These are phyloP conservation scores for Callocephalon fimbriatum DNA, from an alignment of 2,113 vertebrate genomes.

Conservation along the genomic window DNA sequence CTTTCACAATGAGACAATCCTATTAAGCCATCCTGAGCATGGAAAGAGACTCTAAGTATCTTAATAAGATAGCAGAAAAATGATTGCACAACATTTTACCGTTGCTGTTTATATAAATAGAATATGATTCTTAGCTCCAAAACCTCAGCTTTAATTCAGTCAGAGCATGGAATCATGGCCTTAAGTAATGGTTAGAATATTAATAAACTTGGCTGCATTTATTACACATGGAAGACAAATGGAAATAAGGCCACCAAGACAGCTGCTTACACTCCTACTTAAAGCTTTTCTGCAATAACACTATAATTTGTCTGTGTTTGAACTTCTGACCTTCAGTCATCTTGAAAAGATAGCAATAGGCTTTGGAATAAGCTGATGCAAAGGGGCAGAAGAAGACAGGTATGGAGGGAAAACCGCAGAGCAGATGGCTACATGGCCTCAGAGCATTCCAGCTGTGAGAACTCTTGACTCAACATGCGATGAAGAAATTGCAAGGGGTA, in stretches of 20 bases:
- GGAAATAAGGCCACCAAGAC: background rate
- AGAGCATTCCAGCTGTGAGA: background rate
- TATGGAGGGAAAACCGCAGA: background rate
- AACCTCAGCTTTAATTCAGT: background rate
- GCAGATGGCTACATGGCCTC: accelerated
- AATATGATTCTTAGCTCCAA: background rate
- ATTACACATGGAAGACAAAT: background rate
- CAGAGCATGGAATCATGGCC: background rate
- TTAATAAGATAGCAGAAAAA: background rate
- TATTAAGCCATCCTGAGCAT: background rate
- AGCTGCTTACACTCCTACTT: background rate
- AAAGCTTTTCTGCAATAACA: background rate
- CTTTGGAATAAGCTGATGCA: background rate
- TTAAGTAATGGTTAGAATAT: background rate
- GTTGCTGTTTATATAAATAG: background rate
- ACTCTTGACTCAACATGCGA: accelerated
- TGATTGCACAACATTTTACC: background rate
- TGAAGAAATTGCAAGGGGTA: background rate
- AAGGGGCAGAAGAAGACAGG: background rate
- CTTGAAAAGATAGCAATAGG: background rate
- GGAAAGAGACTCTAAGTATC: background rate
- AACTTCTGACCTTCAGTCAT: background rate
- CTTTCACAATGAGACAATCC: constrained; percentile 38
- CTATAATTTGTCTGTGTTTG: background rate
- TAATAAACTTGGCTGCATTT: background rate